A percentile compares a stretch with the other conserved stretches of the same genome.
These are phyloP conservation scores for Phaethon lepturus DNA, from an alignment of 2,113 vertebrate species.

Conservation along the genomic window DNA sequence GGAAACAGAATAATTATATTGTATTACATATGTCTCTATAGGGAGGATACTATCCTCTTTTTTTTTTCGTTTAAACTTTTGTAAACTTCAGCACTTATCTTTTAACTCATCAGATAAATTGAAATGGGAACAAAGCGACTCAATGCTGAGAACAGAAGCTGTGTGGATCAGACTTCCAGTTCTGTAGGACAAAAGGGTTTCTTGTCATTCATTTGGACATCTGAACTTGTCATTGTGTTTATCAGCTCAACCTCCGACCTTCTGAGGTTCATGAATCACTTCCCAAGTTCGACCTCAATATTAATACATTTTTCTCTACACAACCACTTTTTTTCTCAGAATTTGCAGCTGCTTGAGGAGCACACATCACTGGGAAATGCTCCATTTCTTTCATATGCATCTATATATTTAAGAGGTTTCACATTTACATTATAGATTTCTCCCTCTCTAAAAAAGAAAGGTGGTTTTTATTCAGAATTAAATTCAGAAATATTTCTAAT, in stretches of 20 bases:
- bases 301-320: background rate
- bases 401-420: background rate
- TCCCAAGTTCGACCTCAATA: background rate
- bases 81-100: background rate
- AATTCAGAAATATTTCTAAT: constrained; percentile 12
- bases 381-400: background rate
- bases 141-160: background rate
- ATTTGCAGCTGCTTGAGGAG: background rate
- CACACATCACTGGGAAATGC: background rate
- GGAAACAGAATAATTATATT: background rate
- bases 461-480: background rate
- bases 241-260: background rate
- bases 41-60: background rate
- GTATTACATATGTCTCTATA: background rate
- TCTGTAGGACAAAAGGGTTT: background rate
- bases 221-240: background rate
- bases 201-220: background rate
- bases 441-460: background rate
- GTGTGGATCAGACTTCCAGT: background rate
- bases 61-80: background rate
- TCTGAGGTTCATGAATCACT: background rate
- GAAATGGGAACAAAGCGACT: background rate
- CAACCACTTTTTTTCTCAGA: background rate
- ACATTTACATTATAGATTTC: background rate
- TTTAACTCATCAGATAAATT: background rate